phyloP scores from a whole-genome alignment of 1,140 invertebrate genomes.

The Eupristina koningsbergeri region DNA sequence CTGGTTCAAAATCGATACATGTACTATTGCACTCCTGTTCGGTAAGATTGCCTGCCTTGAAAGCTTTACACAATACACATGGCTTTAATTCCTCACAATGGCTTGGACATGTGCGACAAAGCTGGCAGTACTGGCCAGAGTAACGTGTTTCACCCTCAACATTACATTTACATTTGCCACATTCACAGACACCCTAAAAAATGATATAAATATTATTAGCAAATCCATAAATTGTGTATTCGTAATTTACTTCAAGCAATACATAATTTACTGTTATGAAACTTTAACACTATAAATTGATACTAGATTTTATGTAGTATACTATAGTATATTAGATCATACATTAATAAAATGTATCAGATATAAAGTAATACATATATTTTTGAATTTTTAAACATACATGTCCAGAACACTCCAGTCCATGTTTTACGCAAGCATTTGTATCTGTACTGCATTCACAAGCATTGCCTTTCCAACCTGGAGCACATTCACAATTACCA shows the following conservation, averaged over 20 bases:
- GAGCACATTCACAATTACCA: conserved; percentile 83
- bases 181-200: conserved; percentile 85
- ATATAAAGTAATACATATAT: no score
- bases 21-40: conserved; percentile 75
- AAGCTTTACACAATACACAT: conserved; percentile 95
- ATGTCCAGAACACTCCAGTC: conserved; percentile 78
- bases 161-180: conserved; percentile 90
- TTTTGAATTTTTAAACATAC: conserved; percentile 72
- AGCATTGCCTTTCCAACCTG: conserved; percentile 84
- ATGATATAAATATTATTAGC: neutral
- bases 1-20: conserved; percentile 77
- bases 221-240: no score
- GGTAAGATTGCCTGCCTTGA: conserved; percentile 84
- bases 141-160: conserved; percentile 79
- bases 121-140: conserved; percentile 92
- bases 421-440: conserved; percentile 79
- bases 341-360: no score
- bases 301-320: no score
- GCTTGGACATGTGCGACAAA: conserved; percentile 92
- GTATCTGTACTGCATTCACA: conserved; percentile 87
- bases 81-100: conserved; percentile 90
- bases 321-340: no score
- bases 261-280: no score
- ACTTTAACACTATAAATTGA: no score
- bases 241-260: no score